These are phyloP conservation scores for Aeoliscus strigatus DNA, from an alignment of 2,797 vertebrate genomes.

Conservation along the genomic window DNA sequence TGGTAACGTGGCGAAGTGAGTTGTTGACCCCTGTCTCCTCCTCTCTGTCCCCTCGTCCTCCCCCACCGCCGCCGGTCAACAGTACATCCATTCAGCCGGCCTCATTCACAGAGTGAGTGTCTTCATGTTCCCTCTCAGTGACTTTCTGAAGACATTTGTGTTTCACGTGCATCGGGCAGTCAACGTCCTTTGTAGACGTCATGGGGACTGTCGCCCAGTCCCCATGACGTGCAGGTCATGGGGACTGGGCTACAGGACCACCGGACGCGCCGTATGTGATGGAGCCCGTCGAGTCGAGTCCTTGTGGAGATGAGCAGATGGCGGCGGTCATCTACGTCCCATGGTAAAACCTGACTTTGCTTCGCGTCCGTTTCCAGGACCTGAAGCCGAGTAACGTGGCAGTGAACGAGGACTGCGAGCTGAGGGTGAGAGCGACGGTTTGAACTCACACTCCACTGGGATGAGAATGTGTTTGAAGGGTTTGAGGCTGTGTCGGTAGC, in stretches of 20 bases:
- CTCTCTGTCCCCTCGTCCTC: slow-evolving; percentile 36
- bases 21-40: slow-evolving; percentile 49
- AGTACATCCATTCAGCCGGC: slow-evolving; percentile 99
- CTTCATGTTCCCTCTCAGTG: slow-evolving; percentile 14
- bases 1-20: slow-evolving; percentile 39
- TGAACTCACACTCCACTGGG: not conserved
- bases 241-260: no score
- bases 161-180: no score
- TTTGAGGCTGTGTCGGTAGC: no score
- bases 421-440: slow-evolving; percentile 79
- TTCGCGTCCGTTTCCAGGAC: slow-evolving; percentile 73
- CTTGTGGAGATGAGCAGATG: no score
- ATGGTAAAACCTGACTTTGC: no score
- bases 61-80: slow-evolving; percentile 31
- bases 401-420: slow-evolving; percentile 96
- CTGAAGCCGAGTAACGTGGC: slow-evolving; percentile 97
- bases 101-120: slow-evolving; percentile 94
- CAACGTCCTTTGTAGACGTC: no score
- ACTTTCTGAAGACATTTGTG: slow-evolving; percentile 3
- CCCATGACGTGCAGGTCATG: no score
- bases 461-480: no score
- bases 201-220: no score
- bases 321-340: no score
- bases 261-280: no score
- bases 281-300: no score